These are phyloP conservation scores for Platorchestia sp. DNA, from an alignment of 1,140 invertebrate species.

Conservation along the genomic window DNA sequence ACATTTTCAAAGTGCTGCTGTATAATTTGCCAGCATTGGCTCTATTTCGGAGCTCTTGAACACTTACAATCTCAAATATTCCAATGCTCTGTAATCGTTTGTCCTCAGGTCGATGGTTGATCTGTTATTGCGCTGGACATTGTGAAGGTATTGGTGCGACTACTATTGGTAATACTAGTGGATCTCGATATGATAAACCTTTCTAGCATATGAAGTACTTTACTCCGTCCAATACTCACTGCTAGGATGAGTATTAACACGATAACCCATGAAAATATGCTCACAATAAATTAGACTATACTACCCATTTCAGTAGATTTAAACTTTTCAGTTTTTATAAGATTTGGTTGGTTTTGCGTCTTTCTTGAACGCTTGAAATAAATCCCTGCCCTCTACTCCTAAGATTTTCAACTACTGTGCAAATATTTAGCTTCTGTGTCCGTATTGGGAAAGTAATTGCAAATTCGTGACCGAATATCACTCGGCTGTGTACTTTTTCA, in stretches of 20 bases:
- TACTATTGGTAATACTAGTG: not conserved
- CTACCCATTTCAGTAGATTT: too few species aligned
- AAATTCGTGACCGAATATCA: not conserved
- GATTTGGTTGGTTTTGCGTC: too few species aligned
- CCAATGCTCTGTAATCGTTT: not conserved
- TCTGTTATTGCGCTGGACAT: not conserved
- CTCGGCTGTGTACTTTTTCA: not conserved
- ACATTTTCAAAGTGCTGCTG: not conserved
- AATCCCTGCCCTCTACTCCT: not conserved
- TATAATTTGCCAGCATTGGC: not conserved
- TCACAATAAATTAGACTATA: too few species aligned
- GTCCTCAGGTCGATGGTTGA: not conserved
- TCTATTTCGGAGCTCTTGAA: not conserved
- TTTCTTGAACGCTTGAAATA: not conserved
- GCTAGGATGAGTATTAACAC: too few species aligned
- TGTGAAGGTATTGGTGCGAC: too few species aligned
- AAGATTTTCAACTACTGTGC: not conserved
- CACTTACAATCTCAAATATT: not conserved
- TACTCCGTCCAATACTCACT: too few species aligned
- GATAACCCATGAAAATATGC: too few species aligned
- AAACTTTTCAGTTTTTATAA: too few species aligned
- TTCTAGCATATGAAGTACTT: too few species aligned
- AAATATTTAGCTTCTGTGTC: not conserved
- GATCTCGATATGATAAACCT: too few species aligned
- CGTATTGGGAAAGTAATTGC: not conserved